A percentile compares a stretch with the other conserved stretches of the same genome.
phyloP scores from a whole-genome alignment of 2,888 invertebrate species.

The Ethmia dodecea region DNA sequence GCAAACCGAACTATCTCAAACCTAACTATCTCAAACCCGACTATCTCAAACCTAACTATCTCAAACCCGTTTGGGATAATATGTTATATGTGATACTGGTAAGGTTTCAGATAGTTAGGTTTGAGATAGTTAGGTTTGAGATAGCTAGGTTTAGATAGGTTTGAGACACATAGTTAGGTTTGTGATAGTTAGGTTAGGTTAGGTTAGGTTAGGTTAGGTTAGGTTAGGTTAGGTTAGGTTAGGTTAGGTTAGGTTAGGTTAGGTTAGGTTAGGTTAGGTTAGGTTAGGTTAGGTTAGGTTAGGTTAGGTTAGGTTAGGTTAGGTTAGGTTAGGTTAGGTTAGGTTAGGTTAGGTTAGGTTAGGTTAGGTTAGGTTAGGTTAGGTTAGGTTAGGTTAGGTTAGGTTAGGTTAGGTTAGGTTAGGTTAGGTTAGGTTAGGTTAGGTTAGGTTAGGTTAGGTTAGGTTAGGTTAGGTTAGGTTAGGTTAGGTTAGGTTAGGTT shows the following conservation, averaged over 20 bases:
- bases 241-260: constrained; percentile 17
- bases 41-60: no score
- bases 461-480: constrained; percentile 23
- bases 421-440: constrained; percentile 21
- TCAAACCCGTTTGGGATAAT: no score
- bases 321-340: constrained; percentile 21
- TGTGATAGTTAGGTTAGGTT: constrained; percentile 18
- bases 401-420: no score
- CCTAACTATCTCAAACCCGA: no score
- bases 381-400: constrained; percentile 14
- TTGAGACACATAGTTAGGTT: constrained; percentile 11
- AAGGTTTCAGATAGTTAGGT: no score
- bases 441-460: constrained; percentile 14
- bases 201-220: constrained; percentile 17
- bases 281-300: constrained; percentile 14
- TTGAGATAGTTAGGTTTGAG: no score
- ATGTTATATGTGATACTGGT: no score
- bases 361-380: constrained; percentile 19
- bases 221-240: constrained; percentile 18
- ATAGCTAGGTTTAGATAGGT: neutral
- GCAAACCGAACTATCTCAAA: no score
- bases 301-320: constrained; percentile 19
- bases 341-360: constrained; percentile 20
- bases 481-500: constrained; percentile 12
- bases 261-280: constrained; percentile 16